phyloP scores from a whole-genome alignment of 37 sponge, comb jelly and placozoan species.

The Lycopodina hypogea region DNA sequence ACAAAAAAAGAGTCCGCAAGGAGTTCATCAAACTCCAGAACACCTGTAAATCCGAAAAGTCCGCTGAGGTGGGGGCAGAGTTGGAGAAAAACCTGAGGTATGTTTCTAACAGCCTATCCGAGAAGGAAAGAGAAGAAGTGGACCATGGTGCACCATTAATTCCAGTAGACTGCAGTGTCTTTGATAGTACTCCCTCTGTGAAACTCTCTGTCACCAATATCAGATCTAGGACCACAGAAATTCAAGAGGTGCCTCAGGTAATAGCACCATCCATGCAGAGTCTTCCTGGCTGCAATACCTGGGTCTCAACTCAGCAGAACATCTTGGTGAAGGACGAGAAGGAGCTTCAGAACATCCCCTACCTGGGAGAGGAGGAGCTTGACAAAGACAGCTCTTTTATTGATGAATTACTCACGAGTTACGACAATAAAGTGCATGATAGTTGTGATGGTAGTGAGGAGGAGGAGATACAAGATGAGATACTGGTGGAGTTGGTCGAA shows the following conservation, averaged over 20 bases:
- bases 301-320: slow-evolving; percentile 83
- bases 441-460: not conserved
- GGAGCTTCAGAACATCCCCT: slow-evolving; percentile 96
- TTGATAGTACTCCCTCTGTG: slow-evolving; percentile 10
- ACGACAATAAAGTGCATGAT: slow-evolving; percentile 92
- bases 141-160: slow-evolving; percentile 3
- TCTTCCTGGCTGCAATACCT: slow-evolving; percentile 75
- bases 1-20: slow-evolving; percentile 24
- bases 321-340: slow-evolving; percentile 96
- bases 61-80: not conserved
- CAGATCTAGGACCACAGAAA: not conserved
- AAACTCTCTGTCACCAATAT: slow-evolving; percentile 9
- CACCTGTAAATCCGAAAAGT: slow-evolving; percentile 9
- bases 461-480: slow-evolving; percentile 21
- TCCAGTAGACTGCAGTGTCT: slow-evolving; percentile 1
- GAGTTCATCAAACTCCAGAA: slow-evolving; percentile 35
- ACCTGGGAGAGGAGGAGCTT: slow-evolving; percentile 96
- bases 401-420: slow-evolving; percentile 92
- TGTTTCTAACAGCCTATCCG: not conserved
- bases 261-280: slow-evolving; percentile 22
- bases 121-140: not conserved
- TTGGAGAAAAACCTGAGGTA: slow-evolving; percentile 16
- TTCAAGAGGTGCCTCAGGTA: slow-evolving; percentile 10
- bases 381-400: slow-evolving; percentile 91
- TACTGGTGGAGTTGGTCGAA: slow-evolving; percentile 38